A percentile compares a stretch with the other conserved stretches of the same genome.
These are phyloP conservation scores for Eupithecia abbreviata DNA, from an alignment of 2,888 invertebrate species.

Conservation along the genomic window DNA sequence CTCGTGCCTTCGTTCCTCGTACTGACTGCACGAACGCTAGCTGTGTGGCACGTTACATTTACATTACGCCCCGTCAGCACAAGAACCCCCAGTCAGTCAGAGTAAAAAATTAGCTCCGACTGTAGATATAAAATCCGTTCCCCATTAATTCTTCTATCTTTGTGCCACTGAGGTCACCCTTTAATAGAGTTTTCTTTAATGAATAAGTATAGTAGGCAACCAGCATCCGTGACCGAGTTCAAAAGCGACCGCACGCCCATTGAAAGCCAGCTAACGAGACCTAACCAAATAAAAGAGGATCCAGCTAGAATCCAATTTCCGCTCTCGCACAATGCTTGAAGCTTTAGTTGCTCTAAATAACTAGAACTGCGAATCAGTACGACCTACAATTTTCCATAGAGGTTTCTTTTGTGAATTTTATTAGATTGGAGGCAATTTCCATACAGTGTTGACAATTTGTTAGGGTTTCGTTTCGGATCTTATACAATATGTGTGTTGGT, in stretches of 20 bases:
- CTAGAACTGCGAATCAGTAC: slow-evolving; percentile 39
- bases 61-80: no score
- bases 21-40: no score
- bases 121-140: background rate
- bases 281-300: slow-evolving; percentile 36
- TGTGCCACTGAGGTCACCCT: slow-evolving; percentile 10
- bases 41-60: no score
- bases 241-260: slow-evolving; percentile 27
- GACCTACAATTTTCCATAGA: slow-evolving; percentile 27
- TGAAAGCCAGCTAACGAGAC: slow-evolving; percentile 35
- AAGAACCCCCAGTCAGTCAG: no score
- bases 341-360: slow-evolving; percentile 49
- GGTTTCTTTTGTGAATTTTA: slow-evolving; percentile 23
- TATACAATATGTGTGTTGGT: background rate
- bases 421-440: slow-evolving; percentile 23
- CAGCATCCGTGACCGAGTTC: slow-evolving; percentile 22
- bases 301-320: slow-evolving; percentile 55
- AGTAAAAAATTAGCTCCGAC: background rate
- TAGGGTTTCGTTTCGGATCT: background rate
- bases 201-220: slow-evolving; percentile 7
- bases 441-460: slow-evolving; percentile 9
- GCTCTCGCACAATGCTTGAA: slow-evolving; percentile 52
- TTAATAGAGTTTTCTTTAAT: slow-evolving; percentile 17
- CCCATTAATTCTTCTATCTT: background rate
- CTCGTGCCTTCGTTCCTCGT: no score